Evolutionary conservation across 2,888 invertebrate genomes (phyloP), one percentile per base, ranked within the genome.

Genomic region (Yponomeuta sedellus): DNA sequence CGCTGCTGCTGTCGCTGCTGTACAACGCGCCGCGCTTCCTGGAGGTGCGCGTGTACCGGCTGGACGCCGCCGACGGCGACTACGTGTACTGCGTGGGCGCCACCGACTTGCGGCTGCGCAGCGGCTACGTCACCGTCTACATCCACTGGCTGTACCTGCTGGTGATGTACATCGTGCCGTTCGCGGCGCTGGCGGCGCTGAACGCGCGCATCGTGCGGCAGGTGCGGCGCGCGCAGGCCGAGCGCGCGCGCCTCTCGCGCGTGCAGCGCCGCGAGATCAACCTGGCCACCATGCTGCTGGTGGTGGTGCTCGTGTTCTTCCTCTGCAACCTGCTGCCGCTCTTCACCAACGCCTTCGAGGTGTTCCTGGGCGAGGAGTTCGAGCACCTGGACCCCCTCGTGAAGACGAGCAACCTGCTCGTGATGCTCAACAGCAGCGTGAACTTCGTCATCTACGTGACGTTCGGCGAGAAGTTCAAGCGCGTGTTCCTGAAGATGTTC

Each of bases 381-480:
- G 88, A 88, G 69, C 76, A 78, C 67, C 82, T 90, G 71, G 94
- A 95, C 74, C 93, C 94, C 76, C 91, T 97, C 75, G 95, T 97
- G 66, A 95, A 96, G 77, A 93, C 94, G 56, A 97, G 96, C 79
- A 99, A 99, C 88, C 93, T 99, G 67, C 93, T 99, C 70, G 98
- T 99, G 67, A 98, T 98, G 70, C 95, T 99, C 82, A 99, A 99
- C 92, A 98, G 98, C 78, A 98, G 98, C 79, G 97, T 98, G 70
- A 99, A 99, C 89, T 99, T 99, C 84, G 94, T 99, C 71, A 98
- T 99, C 75, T 99, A 99, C 91, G 98, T 98, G 71, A 98, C 98
- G 72, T 98, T 99, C 83, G 99, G 99, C 1, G 97, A 98, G 82
- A 98, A 99, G 83, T 99, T 99, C 90, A 96, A 97, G 81, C 92